Percentiles rank a stretch among this genome's conserved stretches.
Conservation (phyloP, 2,113 vertebrate genomes). For the Lepidothrix coronata region DNA sequence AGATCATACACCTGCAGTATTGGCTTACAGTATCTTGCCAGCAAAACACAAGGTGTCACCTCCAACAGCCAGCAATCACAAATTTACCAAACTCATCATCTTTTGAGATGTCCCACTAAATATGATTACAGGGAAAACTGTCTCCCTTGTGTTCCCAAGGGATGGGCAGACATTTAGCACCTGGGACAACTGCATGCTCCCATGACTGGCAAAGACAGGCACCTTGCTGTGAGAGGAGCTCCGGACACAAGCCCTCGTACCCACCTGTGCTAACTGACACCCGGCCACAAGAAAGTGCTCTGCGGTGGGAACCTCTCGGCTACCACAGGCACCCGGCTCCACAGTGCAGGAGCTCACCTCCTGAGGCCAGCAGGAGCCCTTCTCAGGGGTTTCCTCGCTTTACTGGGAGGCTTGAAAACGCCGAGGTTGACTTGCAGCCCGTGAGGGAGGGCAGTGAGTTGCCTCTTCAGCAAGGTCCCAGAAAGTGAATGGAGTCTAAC, state of each 20-base stretch:
- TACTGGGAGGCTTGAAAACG: neutral
- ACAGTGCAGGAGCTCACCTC: constrained; percentile 72
- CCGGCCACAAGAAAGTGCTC: constrained; percentile 76
- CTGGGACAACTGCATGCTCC: constrained; percentile 30
- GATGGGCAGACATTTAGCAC: neutral
- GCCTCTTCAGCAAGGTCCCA: neutral
- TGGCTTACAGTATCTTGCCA: neutral
- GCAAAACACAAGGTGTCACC: neutral
- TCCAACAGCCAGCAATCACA: neutral
- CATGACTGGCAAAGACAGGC: neutral
- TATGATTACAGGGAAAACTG: neutral
- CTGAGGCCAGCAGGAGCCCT: constrained; percentile 46
- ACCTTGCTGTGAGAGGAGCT: neutral
- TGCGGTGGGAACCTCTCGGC: constrained; percentile 77
- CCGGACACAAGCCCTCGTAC: neutral
- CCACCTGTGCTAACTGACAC: constrained; percentile 84
- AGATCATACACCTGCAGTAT: neutral
- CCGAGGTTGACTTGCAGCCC: neutral
- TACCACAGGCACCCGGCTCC: constrained; percentile 61
- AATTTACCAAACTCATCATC: neutral
- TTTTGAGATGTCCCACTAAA: neutral
- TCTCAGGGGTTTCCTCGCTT: neutral
- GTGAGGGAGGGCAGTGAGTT: neutral
- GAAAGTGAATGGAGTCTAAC: rapidly evolving
- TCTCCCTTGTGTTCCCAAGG: constrained; percentile 38